Conservation (phyloP, 2,888 invertebrate genomes). For the Leptogaster cylindrica region DNA sequence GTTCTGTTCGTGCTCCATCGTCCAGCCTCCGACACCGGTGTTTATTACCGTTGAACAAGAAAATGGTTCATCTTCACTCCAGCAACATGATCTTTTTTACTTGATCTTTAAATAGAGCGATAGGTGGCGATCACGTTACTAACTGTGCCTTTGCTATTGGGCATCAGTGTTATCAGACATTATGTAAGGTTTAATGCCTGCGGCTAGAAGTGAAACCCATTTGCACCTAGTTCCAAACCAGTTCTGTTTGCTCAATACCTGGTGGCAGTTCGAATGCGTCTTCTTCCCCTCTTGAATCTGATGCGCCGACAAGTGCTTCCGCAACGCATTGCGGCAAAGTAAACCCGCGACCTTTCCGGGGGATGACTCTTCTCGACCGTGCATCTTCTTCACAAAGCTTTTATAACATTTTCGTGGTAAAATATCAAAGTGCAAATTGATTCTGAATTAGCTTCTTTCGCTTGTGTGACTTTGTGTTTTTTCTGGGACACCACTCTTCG, state of each 20-base stretch:
- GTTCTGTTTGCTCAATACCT: conserved; percentile 3
- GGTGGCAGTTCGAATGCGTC: background rate
- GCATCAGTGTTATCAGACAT: background rate
- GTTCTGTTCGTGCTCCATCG: background rate
- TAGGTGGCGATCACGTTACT: background rate
- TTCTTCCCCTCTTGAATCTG: background rate
- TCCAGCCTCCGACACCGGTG: background rate
- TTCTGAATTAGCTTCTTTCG: background rate
- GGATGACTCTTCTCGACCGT: too few species aligned
- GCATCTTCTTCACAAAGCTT: too few species aligned
- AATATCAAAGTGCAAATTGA: conserved; percentile 4
- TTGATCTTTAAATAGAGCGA: conserved; percentile 4
- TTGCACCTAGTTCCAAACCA: background rate
- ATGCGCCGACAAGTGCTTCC: background rate
- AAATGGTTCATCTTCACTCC: background rate
- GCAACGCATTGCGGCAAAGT: background rate
- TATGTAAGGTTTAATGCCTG: background rate
- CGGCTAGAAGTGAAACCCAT: conserved; percentile 5
- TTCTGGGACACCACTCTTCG: background rate
- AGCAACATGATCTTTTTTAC: background rate
- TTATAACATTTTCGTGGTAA: too few species aligned
- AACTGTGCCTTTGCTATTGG: background rate
- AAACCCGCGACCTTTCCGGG: background rate
- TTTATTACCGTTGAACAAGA: conserved; percentile 5
- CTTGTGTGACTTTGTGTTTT: background rate